Base-by-base conservation (phyloP, 1,140 invertebrate species). In the Coptotermes formosanus region DNA sequence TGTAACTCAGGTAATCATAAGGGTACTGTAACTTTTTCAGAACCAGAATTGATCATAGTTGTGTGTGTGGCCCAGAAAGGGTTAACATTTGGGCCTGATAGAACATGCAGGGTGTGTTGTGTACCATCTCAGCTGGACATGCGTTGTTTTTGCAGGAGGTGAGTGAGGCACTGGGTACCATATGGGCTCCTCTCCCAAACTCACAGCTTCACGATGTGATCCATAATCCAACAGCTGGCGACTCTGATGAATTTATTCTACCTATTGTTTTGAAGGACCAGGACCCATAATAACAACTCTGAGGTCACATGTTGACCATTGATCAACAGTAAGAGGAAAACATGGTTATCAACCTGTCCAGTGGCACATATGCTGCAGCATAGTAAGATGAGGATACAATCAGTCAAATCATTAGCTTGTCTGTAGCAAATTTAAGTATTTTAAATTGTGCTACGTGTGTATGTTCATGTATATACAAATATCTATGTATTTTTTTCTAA, bases 191-290 rank as follows among this genome's bases (percentile, higher is more conserved):
- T 45, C 86, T 92, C 44, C 89, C 85, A 9, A 90, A 91, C 82
- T 88, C 90, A 16, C 89, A 92, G 64, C 88, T 92, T 87, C 90
- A 90, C 84, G 88, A 89, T 84, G 91, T 92, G 45, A 89, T 92
- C 88, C 90, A 90, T 85, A 89, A 92, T 88, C 90, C 91, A n/a
- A 88, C 90, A 48, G 87, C 86, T 21, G 90, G 91, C 4, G 90
- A 91, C 48, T 91, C 91, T 83, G 90, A 90, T 87, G 91, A 92
- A 87, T 90, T 91, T 82, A 92, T 92, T 87, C 91, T 92, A 90
- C 91, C 91, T 52, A 89, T 92, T 87, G 90, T 92, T 83, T 88
- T 91, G 16, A 88, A 88, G 11, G 91, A 92, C 87, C 90, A 90
- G 85, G 91, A 91, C 84, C 89, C 82, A 55, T 85, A 82, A 84